Evolutionary conservation across 2,113 vertebrate species (phyloP).

Genomic region (Zosterops hypoxanthus): DNA sequence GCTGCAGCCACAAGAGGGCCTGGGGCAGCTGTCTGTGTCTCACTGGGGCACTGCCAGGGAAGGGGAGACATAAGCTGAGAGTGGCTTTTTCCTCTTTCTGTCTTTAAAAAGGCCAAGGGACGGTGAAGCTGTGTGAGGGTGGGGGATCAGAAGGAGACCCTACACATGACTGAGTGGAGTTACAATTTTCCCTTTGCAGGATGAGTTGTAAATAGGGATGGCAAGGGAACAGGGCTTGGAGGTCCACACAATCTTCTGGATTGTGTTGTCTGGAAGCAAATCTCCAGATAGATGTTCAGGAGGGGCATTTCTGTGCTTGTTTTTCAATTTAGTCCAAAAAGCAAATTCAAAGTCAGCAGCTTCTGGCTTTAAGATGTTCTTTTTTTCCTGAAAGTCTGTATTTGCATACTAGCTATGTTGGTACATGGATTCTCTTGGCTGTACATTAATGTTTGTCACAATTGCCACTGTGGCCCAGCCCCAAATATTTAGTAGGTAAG

Average conservation of each 20-base stretch:
- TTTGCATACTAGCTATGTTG: not conserved
- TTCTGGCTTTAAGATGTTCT: not conserved
- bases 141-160: not conserved
- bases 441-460: not conserved
- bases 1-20: not conserved
- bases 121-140: rapidly evolving
- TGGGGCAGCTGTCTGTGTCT: not conserved
- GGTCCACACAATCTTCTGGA: not conserved
- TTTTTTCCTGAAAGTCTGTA: not conserved
- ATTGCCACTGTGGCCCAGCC: not conserved
- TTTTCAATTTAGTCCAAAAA: not conserved
- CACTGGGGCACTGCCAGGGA: not conserved
- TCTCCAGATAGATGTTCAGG: not conserved
- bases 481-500: not conserved
- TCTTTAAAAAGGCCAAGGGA: not conserved
- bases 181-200: not conserved
- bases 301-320: not conserved
- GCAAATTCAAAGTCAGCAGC: not conserved
- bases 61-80: rapidly evolving
- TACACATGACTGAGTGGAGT: rapidly evolving
- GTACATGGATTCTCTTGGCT: rapidly evolving
- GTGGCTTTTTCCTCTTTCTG: not conserved
- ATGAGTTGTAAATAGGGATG: not conserved
- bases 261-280: not conserved
- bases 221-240: not conserved